Conservation (phyloP, 2,888 invertebrate genomes). For the Rhimphoctona megacephalus region DNA sequence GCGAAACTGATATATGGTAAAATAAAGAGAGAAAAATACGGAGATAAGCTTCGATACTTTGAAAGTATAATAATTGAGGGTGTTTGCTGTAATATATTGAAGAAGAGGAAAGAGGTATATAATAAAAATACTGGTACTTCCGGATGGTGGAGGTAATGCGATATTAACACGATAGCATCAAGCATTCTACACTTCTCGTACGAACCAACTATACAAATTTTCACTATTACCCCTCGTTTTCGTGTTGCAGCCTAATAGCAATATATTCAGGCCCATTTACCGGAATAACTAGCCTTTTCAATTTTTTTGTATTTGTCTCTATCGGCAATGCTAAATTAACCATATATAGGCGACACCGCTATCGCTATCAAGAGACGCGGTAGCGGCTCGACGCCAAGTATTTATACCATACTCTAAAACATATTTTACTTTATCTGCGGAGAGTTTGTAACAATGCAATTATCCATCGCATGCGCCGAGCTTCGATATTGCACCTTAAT, state of each 20-base stretch:
- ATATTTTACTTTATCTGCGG: slow-evolving; percentile 43
- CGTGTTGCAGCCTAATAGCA: slow-evolving; percentile 59
- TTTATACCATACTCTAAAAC: neutral
- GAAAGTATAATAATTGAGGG: neutral
- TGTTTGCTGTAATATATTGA: slow-evolving; percentile 11
- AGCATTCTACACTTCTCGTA: slow-evolving; percentile 78
- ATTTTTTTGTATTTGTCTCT: slow-evolving; percentile 57
- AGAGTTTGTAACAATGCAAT: slow-evolving; percentile 82
- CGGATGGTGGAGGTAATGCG: slow-evolving; percentile 56
- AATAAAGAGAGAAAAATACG: neutral
- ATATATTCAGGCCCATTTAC: slow-evolving; percentile 26
- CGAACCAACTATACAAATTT: slow-evolving; percentile 82
- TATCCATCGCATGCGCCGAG: slow-evolving; percentile 81
- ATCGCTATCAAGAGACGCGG: too few relatives aligned
- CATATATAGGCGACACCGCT: slow-evolving; percentile 33
- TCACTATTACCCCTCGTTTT: slow-evolving; percentile 75
- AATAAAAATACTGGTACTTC: slow-evolving; percentile 1
- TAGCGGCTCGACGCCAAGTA: too few relatives aligned
- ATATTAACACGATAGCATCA: slow-evolving; percentile 74
- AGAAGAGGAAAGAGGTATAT: neutral
- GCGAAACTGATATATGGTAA: slow-evolving; percentile 28
- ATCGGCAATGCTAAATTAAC: slow-evolving; percentile 54
- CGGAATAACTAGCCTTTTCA: slow-evolving; percentile 39
- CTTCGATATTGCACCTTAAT: slow-evolving; percentile 82
- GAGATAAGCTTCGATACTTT: slow-evolving; percentile 15